These are phyloP conservation scores for Formica aserva DNA, from an alignment of 2,888 invertebrate species.

Conservation along the genomic window DNA sequence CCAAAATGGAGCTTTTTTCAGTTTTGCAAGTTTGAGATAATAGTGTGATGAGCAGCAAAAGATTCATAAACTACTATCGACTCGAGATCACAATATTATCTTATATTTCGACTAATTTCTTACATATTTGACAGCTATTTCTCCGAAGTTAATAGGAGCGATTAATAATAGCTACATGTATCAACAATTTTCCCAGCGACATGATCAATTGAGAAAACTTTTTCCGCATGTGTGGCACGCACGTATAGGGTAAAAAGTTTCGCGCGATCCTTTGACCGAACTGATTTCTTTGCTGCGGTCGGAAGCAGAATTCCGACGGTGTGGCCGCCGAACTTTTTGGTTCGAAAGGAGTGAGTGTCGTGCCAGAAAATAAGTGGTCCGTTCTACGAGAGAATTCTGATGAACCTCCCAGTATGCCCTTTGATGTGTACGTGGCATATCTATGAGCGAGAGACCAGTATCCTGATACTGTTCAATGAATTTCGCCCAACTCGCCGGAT, in stretches of 20 bases:
- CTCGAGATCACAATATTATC: not conserved
- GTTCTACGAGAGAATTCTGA: conserved; percentile 59
- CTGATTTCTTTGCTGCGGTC: conserved; percentile 50
- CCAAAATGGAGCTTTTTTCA: not conserved
- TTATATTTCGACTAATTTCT: not conserved
- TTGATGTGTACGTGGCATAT: conserved; percentile 47
- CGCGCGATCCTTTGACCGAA: conserved; percentile 25
- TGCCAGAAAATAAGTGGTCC: conserved; percentile 53
- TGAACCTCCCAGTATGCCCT: conserved; percentile 50
- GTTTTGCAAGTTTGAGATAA: not conserved
- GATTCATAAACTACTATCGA: not conserved
- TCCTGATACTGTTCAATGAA: conserved; percentile 50
- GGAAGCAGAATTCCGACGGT: conserved; percentile 39
- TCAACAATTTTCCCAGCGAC: not conserved
- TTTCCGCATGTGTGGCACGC: conserved; percentile 3
- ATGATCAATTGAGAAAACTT: not conserved
- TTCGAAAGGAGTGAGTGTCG: conserved; percentile 38
- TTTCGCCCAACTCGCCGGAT: conserved; percentile 32
- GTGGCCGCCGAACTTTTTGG: conserved; percentile 37
- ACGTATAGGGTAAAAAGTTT: conserved; percentile 19
- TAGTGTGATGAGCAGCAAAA: not conserved
- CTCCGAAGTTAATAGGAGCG: not conserved
- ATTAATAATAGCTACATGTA: conserved; percentile 1
- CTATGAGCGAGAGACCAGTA: conserved; percentile 35
- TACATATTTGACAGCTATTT: not conserved